Percentiles rank a stretch among this genome's conserved stretches.
Conservation (phyloP, 2,797 vertebrate species). For the Pyrocephalus nanus region DNA sequence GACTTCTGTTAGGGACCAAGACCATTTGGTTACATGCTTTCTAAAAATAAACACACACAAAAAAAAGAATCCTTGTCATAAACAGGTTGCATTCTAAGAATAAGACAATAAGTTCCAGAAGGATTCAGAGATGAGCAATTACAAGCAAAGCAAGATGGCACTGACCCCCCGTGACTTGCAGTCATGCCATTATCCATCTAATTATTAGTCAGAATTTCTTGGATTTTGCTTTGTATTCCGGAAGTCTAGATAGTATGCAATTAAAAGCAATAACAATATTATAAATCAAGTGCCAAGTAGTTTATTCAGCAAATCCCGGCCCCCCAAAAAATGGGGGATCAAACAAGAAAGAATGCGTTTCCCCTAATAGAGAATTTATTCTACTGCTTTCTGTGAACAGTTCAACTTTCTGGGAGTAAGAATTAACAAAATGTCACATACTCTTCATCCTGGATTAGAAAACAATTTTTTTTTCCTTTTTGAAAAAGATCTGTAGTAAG, state of each 20-base stretch:
- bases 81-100: neutral
- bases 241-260: neutral
- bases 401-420: neutral
- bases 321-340: neutral
- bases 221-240: neutral
- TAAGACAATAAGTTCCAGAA: neutral
- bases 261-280: neutral
- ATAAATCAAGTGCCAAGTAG: neutral
- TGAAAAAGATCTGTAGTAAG: neutral
- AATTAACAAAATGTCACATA: neutral
- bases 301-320: neutral
- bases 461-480: neutral
- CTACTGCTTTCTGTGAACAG: neutral
- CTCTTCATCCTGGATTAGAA: neutral
- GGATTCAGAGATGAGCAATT: neutral
- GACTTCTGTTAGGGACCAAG: neutral
- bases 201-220: neutral
- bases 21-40: neutral
- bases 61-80: neutral
- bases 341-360: neutral
- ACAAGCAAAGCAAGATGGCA: neutral
- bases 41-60: neutral
- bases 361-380: neutral
- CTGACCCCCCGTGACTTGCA: rapidly evolving
- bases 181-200: neutral